Evolutionary conservation across 2,113 vertebrate species (phyloP).

Genomic region (Ceratotherium simum): DNA sequence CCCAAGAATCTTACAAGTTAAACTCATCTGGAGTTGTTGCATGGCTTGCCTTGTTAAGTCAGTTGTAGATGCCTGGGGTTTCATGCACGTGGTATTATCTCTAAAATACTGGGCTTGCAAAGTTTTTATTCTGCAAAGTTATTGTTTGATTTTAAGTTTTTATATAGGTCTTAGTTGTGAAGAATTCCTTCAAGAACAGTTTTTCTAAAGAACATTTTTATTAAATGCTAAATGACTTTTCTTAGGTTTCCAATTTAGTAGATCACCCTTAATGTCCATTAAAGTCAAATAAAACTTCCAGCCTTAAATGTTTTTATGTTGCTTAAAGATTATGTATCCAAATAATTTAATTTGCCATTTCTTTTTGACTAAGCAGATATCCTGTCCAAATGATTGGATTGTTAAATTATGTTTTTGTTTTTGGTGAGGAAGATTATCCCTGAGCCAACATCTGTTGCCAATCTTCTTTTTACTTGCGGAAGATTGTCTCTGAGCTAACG

Average conservation of each 20-base stretch:
- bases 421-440: no score
- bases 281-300: constrained; percentile 41
- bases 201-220: constrained; percentile 53
- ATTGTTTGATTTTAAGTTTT: constrained; percentile 66
- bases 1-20: not conserved
- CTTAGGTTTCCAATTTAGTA: constrained; percentile 8
- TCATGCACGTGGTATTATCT: constrained; percentile 7
- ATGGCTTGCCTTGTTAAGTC: not conserved
- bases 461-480: no score
- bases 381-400: not conserved
- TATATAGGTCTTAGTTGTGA: not conserved
- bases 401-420: not conserved
- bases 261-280: not conserved
- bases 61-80: constrained; percentile 35
- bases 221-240: not conserved
- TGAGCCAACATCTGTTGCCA: no score
- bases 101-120: constrained; percentile 21
- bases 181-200: constrained; percentile 46
- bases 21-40: not conserved
- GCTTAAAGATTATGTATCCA: constrained; percentile 5
- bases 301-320: constrained; percentile 16
- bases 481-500: no score
- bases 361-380: not conserved
- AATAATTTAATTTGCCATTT: constrained; percentile 14
- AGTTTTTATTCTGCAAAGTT: constrained; percentile 51